Evolutionary conservation across 2,888 invertebrate genomes (phyloP).

Genomic region (Thymelicus sylvestris): DNA sequence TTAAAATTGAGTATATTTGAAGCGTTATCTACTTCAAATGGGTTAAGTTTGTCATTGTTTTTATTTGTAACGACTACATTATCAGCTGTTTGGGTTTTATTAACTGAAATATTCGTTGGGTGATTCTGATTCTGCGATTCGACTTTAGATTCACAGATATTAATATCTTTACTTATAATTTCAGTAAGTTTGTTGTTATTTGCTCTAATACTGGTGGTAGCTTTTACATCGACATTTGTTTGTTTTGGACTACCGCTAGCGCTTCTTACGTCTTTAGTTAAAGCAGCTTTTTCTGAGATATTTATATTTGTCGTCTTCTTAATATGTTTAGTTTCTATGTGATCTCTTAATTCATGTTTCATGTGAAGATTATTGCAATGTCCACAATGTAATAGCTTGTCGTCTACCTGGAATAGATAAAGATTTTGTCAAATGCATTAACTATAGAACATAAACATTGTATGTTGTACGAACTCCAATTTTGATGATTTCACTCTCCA

Average conservation of each 20-base stretch:
- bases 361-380: slow-evolving; percentile 55
- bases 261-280: not conserved
- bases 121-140: not conserved
- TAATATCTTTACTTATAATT: slow-evolving; percentile 13
- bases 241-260: not conserved
- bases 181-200: not conserved
- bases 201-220: not conserved
- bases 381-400: slow-evolving; percentile 54
- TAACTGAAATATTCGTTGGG: not conserved
- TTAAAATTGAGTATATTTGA: not conserved
- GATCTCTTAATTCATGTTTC: slow-evolving; percentile 43
- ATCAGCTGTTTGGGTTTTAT: not conserved
- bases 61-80: not conserved
- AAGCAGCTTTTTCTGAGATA: not conserved
- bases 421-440: no score
- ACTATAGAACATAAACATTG: no score
- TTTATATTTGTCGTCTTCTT: not conserved
- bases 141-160: not conserved
- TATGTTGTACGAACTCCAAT: no score
- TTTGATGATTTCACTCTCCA: no score
- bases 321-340: slow-evolving; percentile 43
- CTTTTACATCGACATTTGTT: not conserved
- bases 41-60: not conserved
- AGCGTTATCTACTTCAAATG: not conserved
- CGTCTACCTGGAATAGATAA: slow-evolving; percentile 49